A percentile compares a stretch with the other conserved stretches of the same genome.
These are phyloP conservation scores for Diaphora mendica DNA, from an alignment of 2,888 invertebrate genomes.

Conservation along the genomic window DNA sequence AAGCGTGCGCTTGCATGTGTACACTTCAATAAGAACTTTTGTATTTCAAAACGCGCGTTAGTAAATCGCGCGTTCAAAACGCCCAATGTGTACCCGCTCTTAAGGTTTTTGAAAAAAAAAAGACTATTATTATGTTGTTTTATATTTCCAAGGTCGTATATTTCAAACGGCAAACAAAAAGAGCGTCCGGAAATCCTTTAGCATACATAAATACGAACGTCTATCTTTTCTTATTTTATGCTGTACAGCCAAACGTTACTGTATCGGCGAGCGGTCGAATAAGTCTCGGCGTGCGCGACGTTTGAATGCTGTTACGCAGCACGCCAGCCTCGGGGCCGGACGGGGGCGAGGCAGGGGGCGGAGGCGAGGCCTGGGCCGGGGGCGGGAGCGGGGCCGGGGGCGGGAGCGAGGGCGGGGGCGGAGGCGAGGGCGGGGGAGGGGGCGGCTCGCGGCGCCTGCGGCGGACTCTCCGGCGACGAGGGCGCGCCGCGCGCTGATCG, in stretches of 20 bases:
- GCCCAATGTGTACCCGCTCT: too few relatives aligned
- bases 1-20: too few relatives aligned
- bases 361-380: neutral
- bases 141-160: neutral
- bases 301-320: neutral
- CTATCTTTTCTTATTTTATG: neutral
- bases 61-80: too few relatives aligned
- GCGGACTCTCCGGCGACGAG: slow-evolving; percentile 4
- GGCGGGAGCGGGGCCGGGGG: too few relatives aligned
- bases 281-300: neutral
- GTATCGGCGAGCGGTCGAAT: neutral
- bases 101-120: neutral
- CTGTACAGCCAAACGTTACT: neutral
- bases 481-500: slow-evolving; percentile 1
- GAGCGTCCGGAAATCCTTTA: neutral
- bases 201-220: neutral
- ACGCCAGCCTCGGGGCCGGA: neutral
- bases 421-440: neutral
- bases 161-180: neutral
- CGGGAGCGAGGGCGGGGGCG: neutral
- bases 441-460: neutral
- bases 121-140: neutral
- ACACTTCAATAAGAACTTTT: too few relatives aligned
- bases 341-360: neutral
- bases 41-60: too few relatives aligned